phyloP scores from a whole-genome alignment of 2,113 vertebrate genomes.

The Paradoxurus hermaphroditus region DNA sequence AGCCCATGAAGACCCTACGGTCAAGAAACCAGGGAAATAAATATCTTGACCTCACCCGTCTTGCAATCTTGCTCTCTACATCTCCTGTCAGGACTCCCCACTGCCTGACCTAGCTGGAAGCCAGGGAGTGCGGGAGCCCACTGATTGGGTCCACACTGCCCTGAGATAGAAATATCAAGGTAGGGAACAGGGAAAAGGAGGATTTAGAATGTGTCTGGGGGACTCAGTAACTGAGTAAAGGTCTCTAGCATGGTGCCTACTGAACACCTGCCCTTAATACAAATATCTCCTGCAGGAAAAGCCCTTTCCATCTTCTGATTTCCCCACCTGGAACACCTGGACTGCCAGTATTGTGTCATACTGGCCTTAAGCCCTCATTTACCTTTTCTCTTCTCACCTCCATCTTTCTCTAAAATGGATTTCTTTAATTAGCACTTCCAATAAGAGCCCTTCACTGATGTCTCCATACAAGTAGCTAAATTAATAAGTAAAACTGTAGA shows the following conservation, averaged over 20 bases:
- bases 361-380: not conserved
- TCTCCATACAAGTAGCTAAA: conserved; percentile 34
- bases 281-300: not conserved
- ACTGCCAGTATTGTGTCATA: not conserved
- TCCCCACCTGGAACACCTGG: not conserved
- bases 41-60: not conserved
- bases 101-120: not conserved
- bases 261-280: not conserved
- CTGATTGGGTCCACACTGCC: not conserved
- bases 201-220: not conserved
- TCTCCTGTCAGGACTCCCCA: not conserved
- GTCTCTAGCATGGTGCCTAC: not conserved
- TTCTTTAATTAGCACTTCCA: conserved; percentile 48
- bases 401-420: conserved; percentile 31
- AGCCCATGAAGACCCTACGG: not conserved
- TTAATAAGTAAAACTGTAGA: conserved; percentile 39
- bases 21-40: not conserved
- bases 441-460: not conserved
- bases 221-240: not conserved
- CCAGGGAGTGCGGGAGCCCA: not conserved
- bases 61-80: not conserved
- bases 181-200: not conserved
- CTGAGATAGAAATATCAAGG: too few relatives aligned
- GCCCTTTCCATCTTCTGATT: not conserved
- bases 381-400: not conserved